Base-by-base conservation (phyloP, 2,113 vertebrate species). In the Callionymus lyra region DNA sequence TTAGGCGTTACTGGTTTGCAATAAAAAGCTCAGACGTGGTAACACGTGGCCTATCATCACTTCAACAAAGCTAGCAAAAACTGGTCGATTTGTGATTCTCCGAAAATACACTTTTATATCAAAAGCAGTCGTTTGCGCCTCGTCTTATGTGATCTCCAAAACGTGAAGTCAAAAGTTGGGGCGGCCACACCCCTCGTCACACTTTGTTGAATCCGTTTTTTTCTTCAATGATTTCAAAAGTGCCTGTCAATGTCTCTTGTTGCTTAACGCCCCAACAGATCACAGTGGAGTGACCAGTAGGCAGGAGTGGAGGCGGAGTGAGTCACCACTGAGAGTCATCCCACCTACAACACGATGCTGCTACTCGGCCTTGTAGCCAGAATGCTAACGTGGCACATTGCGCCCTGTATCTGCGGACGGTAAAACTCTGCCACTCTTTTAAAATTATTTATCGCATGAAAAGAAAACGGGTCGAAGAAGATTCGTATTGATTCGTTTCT, bases 41-140 rank as follows among this genome's bases (percentile, higher is more conserved):
- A 71, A 82, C 76, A 80, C 72, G 74, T 80, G 76, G 76, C 72
- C 58, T 53, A 46, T 31, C 33, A 12, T 46, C 48, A 41, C 50
- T 48, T 56, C 49, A 46, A 59, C 47, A 40, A n/a, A 36, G 45
- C 18, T 53, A 14, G 4, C 54, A 49, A 16, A 33, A 44, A 44
- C 38, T 27, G 8, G 4, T 27, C 21, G 8, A 27, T 8, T 4
- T 27, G 21, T 27, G 21, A 27, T 27, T 8, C 21, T 4, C 8
- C 8, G 8, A 8, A 27, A 27, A 27, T 27, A 5, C 21, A 27
- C 21, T 27, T 27, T 27, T 27, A 27, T 5, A 27, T 4, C 4
- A 27, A 27, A 27, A 27, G 21, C 21, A 27, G 4, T 27, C 21
- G 8, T 27, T 27, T 27, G 21, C 21, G 21, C 21, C 21, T 27